These are phyloP conservation scores for Tenthredo mesomela DNA, from an alignment of 2,888 invertebrate genomes.

Conservation along the genomic window DNA sequence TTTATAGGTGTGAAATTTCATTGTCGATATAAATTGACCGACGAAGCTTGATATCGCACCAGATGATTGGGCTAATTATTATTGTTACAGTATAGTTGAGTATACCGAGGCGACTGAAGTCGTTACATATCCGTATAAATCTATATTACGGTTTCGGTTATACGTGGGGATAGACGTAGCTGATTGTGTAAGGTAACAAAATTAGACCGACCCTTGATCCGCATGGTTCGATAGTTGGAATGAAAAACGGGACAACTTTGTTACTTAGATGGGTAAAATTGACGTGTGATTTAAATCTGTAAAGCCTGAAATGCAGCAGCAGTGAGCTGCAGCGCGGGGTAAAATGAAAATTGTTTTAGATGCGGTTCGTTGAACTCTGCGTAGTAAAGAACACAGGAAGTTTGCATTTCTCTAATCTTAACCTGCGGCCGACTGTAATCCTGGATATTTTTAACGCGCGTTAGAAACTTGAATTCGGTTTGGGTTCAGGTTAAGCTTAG, in stretches of 20 bases:
- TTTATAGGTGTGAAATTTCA: constrained; percentile 9
- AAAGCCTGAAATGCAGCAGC: background rate
- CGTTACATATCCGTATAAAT: background rate
- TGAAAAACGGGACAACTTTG: background rate
- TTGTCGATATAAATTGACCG: background rate
- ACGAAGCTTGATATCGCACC: constrained; percentile 23
- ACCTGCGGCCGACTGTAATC: constrained; percentile 48
- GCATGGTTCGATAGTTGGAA: background rate
- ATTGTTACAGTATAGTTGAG: too few relatives aligned
- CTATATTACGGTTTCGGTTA: background rate
- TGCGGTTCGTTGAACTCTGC: constrained; percentile 49
- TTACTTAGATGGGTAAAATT: background rate
- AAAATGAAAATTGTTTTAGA: constrained; percentile 48
- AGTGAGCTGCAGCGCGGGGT: background rate
- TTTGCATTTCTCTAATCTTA: constrained; percentile 53
- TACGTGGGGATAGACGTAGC: background rate
- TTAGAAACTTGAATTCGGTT: constrained; percentile 35
- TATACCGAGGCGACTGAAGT: too few relatives aligned
- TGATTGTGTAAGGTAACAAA: background rate
- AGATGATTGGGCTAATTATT: constrained; percentile 17
- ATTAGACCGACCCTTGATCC: background rate
- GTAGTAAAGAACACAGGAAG: constrained; percentile 46
- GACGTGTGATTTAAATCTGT: background rate
- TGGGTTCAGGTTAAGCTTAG: background rate
- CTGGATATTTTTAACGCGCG: constrained; percentile 52